Conservation (phyloP, 2,113 vertebrate genomes). For the Grallaria varia region DNA sequence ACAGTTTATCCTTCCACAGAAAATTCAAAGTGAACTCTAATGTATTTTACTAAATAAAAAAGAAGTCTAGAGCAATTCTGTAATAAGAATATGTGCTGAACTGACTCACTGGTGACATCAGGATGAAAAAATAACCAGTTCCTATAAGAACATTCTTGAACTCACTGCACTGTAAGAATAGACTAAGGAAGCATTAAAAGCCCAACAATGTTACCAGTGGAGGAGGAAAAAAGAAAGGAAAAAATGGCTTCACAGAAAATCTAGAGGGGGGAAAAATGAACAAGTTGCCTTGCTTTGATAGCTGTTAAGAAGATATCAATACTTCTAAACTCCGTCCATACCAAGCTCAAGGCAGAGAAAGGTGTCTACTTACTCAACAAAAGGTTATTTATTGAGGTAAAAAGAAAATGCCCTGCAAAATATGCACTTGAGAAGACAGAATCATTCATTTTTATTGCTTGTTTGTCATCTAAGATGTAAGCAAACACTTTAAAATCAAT, state of each 20-base stretch:
- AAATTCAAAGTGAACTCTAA: neutral
- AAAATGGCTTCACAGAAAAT: neutral
- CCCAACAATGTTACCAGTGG: fast-evolving
- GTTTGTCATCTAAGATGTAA: neutral
- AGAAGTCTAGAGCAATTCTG: neutral
- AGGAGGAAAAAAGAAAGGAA: too few species aligned
- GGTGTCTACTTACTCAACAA: neutral
- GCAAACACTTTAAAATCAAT: neutral
- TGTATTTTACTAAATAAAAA: neutral
- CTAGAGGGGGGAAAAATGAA: neutral
- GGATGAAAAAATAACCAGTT: neutral
- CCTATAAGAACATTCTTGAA: neutral
- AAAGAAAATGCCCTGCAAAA: neutral
- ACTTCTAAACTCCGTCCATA: neutral
- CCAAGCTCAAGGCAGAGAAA: neutral
- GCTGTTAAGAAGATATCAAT: neutral
- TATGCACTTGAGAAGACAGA: neutral
- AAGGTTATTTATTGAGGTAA: neutral
- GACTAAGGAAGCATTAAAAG: neutral
- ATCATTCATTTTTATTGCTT: neutral
- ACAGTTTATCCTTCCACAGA: neutral
- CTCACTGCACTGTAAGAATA: neutral
- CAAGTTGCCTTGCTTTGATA: neutral
- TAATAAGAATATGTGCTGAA: neutral
- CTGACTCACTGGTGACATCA: neutral